Conservation (phyloP, 2,888 invertebrate genomes). For the Tipula lateralis region DNA sequence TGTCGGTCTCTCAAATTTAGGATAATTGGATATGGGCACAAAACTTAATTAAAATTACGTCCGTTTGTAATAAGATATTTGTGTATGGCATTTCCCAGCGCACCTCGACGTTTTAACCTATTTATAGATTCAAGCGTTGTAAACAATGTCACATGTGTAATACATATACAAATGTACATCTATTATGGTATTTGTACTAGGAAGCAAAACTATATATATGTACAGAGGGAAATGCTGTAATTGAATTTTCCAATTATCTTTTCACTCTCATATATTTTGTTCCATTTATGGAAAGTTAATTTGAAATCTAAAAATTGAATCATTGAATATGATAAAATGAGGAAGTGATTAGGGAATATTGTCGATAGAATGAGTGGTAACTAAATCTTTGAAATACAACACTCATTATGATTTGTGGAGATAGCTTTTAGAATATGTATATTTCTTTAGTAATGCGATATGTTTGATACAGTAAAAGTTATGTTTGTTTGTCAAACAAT, state of each 20-base stretch:
- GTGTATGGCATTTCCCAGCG: neutral
- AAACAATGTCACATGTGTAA: neutral
- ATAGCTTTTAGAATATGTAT: too few relatives aligned
- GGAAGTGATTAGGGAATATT: neutral
- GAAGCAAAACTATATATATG: neutral
- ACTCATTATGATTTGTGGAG: too few relatives aligned
- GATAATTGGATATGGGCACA: neutral
- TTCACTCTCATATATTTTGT: neutral
- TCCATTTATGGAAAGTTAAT: neutral
- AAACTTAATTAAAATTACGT: neutral
- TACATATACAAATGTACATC: neutral
- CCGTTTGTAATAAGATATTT: neutral
- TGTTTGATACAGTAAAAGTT: too few relatives aligned
- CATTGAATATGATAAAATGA: neutral
- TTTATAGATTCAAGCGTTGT: neutral
- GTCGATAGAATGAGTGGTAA: too few relatives aligned
- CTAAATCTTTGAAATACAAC: too few relatives aligned
- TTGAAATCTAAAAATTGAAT: neutral
- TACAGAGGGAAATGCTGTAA: neutral
- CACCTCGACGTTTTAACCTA: neutral
- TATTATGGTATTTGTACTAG: neutral
- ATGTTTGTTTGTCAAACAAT: too few relatives aligned
- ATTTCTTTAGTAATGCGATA: too few relatives aligned
- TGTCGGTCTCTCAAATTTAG: neutral
- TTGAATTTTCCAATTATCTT: neutral